Conservation (phyloP, 2,888 invertebrate species). For the Tryphoninae sp. region DNA sequence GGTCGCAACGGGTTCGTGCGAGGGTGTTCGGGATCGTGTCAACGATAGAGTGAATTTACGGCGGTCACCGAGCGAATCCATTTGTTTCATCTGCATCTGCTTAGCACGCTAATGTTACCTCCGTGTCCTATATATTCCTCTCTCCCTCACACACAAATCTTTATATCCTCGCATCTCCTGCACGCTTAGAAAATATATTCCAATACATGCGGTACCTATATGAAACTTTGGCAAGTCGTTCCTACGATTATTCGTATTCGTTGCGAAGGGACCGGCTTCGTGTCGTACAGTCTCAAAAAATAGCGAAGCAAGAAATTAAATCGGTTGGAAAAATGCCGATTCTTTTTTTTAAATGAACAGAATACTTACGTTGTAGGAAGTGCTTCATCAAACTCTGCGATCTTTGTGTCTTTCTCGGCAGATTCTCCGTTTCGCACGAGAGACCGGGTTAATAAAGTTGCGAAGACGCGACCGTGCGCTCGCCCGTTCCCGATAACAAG, state of each 20-base stretch:
- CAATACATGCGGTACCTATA: background rate
- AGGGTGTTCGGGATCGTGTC: conserved; percentile 79
- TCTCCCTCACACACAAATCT: background rate
- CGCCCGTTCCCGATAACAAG: conserved; percentile 70
- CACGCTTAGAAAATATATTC: conserved; percentile 22
- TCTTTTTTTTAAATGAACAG: conserved; percentile 18
- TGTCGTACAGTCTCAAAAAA: background rate
- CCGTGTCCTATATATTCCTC: conserved; percentile 38
- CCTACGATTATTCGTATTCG: too few relatives aligned
- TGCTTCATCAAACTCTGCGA: conserved; percentile 60
- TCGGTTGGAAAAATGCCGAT: background rate
- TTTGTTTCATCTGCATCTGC: conserved; percentile 80
- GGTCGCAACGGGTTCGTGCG: conserved; percentile 75
- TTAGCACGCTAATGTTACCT: conserved; percentile 79
- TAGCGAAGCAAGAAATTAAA: background rate
- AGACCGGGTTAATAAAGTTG: conserved; percentile 72
- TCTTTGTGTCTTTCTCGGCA: conserved; percentile 38
- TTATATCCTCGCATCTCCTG: conserved; percentile 24
- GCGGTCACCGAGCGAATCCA: conserved; percentile 79
- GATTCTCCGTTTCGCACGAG: conserved; percentile 55
- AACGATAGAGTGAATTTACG: conserved; percentile 79
- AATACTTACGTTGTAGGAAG: conserved; percentile 47
- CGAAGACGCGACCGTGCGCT: conserved; percentile 63
- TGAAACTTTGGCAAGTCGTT: too few relatives aligned
- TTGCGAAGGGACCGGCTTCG: background rate